These are phyloP conservation scores for Anaspis maculata DNA, from an alignment of 2,888 invertebrate species.

Conservation along the genomic window DNA sequence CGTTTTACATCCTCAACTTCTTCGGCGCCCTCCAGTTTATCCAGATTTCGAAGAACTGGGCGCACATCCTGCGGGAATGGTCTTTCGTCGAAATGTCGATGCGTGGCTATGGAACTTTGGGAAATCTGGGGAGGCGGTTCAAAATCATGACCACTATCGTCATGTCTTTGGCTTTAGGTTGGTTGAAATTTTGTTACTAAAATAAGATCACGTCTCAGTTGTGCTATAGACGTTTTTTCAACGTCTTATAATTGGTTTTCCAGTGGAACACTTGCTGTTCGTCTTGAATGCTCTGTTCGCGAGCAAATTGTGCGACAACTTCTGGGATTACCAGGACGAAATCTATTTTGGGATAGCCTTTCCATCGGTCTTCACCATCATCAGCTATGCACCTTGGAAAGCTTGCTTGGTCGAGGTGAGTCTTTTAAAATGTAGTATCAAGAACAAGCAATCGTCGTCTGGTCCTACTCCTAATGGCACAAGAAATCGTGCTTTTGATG, in stretches of 20 bases:
- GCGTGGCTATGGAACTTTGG: conserved; percentile 26
- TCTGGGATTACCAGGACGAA: conserved; percentile 19
- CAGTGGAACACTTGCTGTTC: conserved; percentile 34
- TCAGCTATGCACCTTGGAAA: conserved; percentile 44
- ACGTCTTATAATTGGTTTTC: conserved; percentile 9
- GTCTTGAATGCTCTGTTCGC: conserved; percentile 25
- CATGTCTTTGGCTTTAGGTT: conserved; percentile 32
- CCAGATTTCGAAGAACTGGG: conserved; percentile 26
- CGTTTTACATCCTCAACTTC: conserved; percentile 30
- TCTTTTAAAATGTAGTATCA: too few relatives aligned
- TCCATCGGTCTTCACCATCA: conserved; percentile 47
- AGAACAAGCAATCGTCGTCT: too few relatives aligned
- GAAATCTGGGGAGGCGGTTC: conserved; percentile 25
- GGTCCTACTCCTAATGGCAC: too few relatives aligned
- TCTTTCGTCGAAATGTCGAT: conserved; percentile 31
- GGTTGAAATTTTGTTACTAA: neutral
- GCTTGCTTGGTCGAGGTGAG: conserved; percentile 41
- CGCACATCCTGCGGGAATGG: conserved; percentile 31
- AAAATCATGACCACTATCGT: conserved; percentile 28
- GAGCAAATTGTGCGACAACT: conserved; percentile 21
- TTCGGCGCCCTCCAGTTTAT: conserved; percentile 28
- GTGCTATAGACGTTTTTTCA: neutral
- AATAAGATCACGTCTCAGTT: neutral
- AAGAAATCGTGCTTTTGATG: too few relatives aligned
- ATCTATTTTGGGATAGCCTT: conserved; percentile 35